Conservation (phyloP, 2,113 vertebrate species). For the Nansenia antarctica region DNA sequence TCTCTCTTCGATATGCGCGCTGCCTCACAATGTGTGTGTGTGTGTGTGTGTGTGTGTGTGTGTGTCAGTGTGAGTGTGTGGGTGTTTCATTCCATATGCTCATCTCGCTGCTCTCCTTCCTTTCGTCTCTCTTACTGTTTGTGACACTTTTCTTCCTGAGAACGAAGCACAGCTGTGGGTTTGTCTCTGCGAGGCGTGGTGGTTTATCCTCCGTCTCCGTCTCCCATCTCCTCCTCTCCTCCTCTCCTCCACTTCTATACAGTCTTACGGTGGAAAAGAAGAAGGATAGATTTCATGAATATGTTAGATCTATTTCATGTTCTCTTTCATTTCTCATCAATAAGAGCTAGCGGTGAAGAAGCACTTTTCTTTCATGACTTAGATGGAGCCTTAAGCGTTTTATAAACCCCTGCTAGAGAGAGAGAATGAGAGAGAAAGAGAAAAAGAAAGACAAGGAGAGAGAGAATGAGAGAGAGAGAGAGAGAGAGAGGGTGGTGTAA, state of each 20-base stretch:
- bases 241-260: neutral
- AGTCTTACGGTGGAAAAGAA: slow-evolving; percentile 1
- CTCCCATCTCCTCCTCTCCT: neutral
- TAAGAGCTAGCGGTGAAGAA: slow-evolving; percentile 41
- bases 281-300: neutral
- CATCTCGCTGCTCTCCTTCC: too few species aligned
- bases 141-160: too few species aligned
- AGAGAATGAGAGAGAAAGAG: slow-evolving; percentile 6
- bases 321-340: slow-evolving; percentile 54
- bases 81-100: too few species aligned
- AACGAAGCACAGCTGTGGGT: too few species aligned
- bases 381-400: slow-evolving; percentile 32
- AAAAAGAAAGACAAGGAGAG: neutral
- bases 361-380: slow-evolving; percentile 16
- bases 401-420: slow-evolving; percentile 45
- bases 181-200: too few species aligned
- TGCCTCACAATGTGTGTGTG: too few species aligned
- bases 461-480: neutral
- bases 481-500: neutral
- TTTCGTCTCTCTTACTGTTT: too few species aligned
- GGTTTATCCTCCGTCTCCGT: neutral
- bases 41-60: slow-evolving; percentile 7
- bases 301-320: slow-evolving; percentile 34
- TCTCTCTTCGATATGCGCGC: too few species aligned
- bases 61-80: too few species aligned